Evolutionary conservation across 2,113 vertebrate genomes (phyloP).

Genomic region (Barbus barbus): DNA sequence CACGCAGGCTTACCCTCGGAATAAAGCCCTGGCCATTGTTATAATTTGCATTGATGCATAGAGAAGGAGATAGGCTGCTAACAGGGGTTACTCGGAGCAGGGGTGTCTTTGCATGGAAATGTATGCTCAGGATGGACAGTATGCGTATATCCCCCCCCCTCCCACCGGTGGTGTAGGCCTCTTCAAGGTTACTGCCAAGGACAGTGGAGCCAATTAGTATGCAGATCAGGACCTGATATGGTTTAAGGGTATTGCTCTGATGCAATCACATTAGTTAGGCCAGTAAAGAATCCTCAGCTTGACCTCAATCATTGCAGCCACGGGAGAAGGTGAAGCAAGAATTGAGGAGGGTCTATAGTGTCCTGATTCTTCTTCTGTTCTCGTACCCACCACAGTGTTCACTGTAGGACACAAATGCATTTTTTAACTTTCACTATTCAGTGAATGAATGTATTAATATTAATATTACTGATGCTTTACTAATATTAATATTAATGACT

Average conservation of each 20-base stretch:
- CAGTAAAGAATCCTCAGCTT: constrained; percentile 83
- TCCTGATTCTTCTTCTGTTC: constrained; percentile 29
- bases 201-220: constrained; percentile 89
- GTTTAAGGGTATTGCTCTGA: constrained; percentile 95
- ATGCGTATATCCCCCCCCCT: constrained; percentile 75
- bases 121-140: constrained; percentile 72
- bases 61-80: constrained; percentile 64
- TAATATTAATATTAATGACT: background rate
- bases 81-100: constrained; percentile 65
- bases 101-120: constrained; percentile 72
- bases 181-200: constrained; percentile 88
- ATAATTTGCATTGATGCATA: constrained; percentile 81
- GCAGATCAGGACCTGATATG: constrained; percentile 87
- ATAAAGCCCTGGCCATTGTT: constrained; percentile 76
- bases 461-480: background rate
- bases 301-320: constrained; percentile 89
- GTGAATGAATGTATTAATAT: background rate
- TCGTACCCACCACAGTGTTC: background rate
- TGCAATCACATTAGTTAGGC: constrained; percentile 94
- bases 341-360: constrained; percentile 46
- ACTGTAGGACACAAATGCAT: background rate
- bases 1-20: constrained; percentile 76
- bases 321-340: constrained; percentile 55
- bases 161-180: constrained; percentile 75
- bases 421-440: background rate